phyloP scores from a whole-genome alignment of 2,113 vertebrate species.

The Oenanthe melanoleuca region DNA sequence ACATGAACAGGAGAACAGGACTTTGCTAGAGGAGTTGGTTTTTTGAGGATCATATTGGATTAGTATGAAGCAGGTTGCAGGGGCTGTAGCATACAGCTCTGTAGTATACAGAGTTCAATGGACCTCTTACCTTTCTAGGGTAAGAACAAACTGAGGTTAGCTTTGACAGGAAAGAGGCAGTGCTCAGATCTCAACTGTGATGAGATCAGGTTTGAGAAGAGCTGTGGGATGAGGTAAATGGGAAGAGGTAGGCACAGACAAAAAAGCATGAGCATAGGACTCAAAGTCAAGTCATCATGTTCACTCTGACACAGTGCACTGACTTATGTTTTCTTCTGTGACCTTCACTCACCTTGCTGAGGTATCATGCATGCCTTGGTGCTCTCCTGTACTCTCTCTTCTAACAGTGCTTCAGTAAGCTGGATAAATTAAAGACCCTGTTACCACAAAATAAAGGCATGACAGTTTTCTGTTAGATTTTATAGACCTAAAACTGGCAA shows the following conservation, averaged over 20 bases:
- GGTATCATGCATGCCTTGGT: not conserved
- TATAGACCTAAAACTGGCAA: not conserved
- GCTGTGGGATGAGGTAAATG: not conserved
- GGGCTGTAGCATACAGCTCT: not conserved
- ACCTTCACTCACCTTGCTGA: not conserved
- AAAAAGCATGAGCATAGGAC: not conserved
- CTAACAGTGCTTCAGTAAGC: not conserved
- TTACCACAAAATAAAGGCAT: not conserved
- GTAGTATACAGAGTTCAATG: not conserved
- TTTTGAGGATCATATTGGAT: not conserved
- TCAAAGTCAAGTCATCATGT: not conserved
- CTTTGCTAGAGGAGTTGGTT: not conserved
- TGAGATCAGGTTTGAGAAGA: not conserved
- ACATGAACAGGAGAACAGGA: not conserved
- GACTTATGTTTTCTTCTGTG: not conserved
- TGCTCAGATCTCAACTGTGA: not conserved
- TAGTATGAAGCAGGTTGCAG: not conserved
- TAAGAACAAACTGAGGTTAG: not conserved
- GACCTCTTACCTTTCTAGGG: not conserved
- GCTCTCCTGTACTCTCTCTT: not conserved
- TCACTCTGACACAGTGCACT: not conserved
- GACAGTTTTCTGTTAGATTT: not conserved
- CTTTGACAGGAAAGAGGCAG: not conserved
- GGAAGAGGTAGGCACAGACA: not conserved
- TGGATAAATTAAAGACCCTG: not conserved